Evolutionary conservation across 2,113 vertebrate species (phyloP).

Genomic region (Neolamprologus sp.): DNA sequence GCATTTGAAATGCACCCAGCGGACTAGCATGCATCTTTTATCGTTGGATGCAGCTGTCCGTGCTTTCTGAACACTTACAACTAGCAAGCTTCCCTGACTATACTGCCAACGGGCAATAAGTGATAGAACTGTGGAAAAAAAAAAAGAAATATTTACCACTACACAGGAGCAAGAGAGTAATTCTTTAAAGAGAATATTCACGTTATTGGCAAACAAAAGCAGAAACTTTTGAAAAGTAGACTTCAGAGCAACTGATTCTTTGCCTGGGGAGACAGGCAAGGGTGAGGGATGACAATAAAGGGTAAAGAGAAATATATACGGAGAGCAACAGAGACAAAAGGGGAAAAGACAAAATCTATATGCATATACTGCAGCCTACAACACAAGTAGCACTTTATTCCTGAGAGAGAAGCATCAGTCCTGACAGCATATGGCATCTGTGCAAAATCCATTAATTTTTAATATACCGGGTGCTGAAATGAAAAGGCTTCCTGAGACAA

Average conservation of each 20-base stretch:
- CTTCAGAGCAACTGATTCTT: slow-evolving; percentile 35
- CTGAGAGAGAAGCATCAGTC: slow-evolving; percentile 67
- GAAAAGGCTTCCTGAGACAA: slow-evolving; percentile 73
- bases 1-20: slow-evolving; percentile 65
- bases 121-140: slow-evolving; percentile 31
- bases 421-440: slow-evolving; percentile 70
- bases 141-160: slow-evolving; percentile 42
- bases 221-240: slow-evolving; percentile 44
- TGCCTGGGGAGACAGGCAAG: slow-evolving; percentile 20
- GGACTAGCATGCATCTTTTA: slow-evolving; percentile 66
- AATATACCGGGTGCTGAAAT: slow-evolving; percentile 72
- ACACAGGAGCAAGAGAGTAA: slow-evolving; percentile 25
- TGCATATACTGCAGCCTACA: slow-evolving; percentile 43
- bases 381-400: slow-evolving; percentile 68
- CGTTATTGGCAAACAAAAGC: slow-evolving; percentile 50
- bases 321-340: slow-evolving; percentile 6
- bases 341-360: slow-evolving; percentile 37
- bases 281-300: slow-evolving; percentile 28
- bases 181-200: slow-evolving; percentile 49
- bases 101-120: slow-evolving; percentile 40
- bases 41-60: slow-evolving; percentile 68
- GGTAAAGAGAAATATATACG: slow-evolving; percentile 12
- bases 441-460: slow-evolving; percentile 78
- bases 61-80: slow-evolving; percentile 64
- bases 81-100: slow-evolving; percentile 42